A percentile compares a stretch with the other conserved stretches of the same genome.
phyloP scores from a whole-genome alignment of 2,888 invertebrate genomes.

The Andrena bucephala region DNA sequence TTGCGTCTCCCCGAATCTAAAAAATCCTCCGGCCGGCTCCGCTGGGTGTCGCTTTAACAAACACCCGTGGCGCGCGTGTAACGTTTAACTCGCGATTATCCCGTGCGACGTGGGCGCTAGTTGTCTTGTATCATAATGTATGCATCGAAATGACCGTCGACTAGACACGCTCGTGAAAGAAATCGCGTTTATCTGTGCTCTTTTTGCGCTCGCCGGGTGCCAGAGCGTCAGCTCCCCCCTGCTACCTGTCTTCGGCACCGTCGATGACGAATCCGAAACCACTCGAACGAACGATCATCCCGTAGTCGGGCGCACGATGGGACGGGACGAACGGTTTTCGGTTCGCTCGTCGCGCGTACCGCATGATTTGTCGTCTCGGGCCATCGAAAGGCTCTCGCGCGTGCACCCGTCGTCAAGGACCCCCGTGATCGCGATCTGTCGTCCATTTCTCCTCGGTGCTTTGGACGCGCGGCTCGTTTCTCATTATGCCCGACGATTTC shows the following conservation, averaged over 20 bases:
- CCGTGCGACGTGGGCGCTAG: conserved; percentile 81
- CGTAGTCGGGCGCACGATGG: background rate
- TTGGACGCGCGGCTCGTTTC: conserved; percentile 48
- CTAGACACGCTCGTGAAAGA: conserved; percentile 31
- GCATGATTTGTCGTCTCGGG: conserved; percentile 52
- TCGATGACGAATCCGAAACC: conserved; percentile 8
- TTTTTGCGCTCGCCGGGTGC: conserved; percentile 33
- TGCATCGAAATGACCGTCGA: conserved; percentile 40
- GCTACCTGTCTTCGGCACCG: conserved; percentile 27
- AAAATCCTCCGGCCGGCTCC: background rate
- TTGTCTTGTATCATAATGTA: conserved; percentile 79
- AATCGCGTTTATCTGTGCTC: background rate
- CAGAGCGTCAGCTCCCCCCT: background rate
- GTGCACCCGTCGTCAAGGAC: conserved; percentile 32
- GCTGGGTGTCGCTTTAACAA: background rate
- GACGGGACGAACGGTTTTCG: conserved; percentile 9
- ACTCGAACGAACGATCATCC: background rate
- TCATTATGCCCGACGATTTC: conserved; percentile 51
- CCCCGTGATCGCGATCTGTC: conserved; percentile 48
- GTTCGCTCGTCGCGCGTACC: conserved; percentile 14
- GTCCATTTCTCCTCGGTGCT: conserved; percentile 54
- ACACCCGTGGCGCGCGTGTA: background rate
- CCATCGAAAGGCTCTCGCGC: conserved; percentile 39
- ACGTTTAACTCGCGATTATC: conserved; percentile 13
- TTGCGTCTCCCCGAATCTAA: too few species aligned